Evolutionary conservation across 2,797 vertebrate genomes (phyloP), one percentile per base, ranked within the genome.

Genomic region (Gobio occitaniae): DNA sequence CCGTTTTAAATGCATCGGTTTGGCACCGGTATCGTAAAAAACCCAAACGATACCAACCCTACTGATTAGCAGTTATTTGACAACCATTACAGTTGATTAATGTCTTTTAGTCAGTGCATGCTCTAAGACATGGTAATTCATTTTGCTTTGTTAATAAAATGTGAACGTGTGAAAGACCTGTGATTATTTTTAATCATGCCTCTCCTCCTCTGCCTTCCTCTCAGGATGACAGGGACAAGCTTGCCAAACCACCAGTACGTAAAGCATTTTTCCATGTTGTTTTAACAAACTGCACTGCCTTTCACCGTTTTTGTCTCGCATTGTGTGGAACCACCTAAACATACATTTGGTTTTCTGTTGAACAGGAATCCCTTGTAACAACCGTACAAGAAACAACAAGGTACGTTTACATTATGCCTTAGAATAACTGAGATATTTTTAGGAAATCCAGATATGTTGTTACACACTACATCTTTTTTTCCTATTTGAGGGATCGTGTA

Each of bases 351-450:
- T 85, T 74, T 47, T 80, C 32, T 76, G 48, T 86, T 86, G 4
- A 78, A 15, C 93, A 99, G 98, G 96, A 97, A 63, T 90, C 92
- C 4, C 90, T 93, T 4, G 92, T 96, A 87, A 97, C 95, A n/a
- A 94, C 95, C n/a, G 0, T 88, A 71, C 69, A 81, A 17, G 92
- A 96, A 15, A 85, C 87, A 66, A 88, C 93, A 88, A 96, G 96
- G 96, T 97, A 95, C 15, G 86, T n/a, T 50, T 19, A 52, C 15
- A 48, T n/a, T 70, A 15, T 12, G 17, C 16, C 29, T 52, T 16
- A 36, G 63, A 66, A 36, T 3, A 47, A 50, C 69, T 19, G 13
- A 47, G 12, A 25, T 16, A 6, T 52, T 16, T 41, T n/a, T 61
- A 44, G 19, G 17, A 63, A 65, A 52, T 32, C 12, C 25, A 59